phyloP scores from a whole-genome alignment of 1,140 invertebrate species.

The Drosophila yakuba region DNA sequence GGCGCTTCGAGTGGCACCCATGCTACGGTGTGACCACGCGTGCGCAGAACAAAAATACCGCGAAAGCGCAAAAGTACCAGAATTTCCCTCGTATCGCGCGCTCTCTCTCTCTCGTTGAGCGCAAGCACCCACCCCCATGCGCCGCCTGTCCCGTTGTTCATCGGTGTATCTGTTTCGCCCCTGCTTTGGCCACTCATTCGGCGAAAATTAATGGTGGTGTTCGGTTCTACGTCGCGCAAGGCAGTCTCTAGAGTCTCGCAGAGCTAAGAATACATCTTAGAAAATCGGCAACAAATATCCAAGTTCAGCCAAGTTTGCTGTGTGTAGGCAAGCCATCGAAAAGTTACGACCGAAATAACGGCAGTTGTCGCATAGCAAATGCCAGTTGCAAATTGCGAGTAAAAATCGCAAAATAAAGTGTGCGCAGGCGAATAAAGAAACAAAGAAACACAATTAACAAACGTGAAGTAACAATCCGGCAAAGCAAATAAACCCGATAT shows the following conservation, averaged over 20 bases:
- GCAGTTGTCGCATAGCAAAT: conserved; percentile 64
- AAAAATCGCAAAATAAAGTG: conserved; percentile 38
- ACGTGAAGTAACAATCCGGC: conserved; percentile 40
- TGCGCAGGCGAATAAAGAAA: conserved; percentile 38
- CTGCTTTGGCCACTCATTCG: background rate
- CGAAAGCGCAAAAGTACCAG: conserved; percentile 2
- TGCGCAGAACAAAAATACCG: conserved; percentile 2
- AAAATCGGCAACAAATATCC: conserved; percentile 37
- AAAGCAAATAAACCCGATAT: conserved; percentile 49
- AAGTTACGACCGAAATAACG: conserved; percentile 17
- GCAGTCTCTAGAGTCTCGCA: conserved; percentile 53
- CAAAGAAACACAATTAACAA: conserved; percentile 30
- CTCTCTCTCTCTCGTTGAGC: background rate
- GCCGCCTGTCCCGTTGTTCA: conserved; percentile 11
- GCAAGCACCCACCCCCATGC: conserved; percentile 3
- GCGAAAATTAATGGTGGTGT: conserved; percentile 73
- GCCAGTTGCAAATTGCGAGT: conserved; percentile 20
- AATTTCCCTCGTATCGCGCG: background rate
- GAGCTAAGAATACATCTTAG: conserved; percentile 54
- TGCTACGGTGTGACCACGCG: background rate
- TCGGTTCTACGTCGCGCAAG: conserved; percentile 67
- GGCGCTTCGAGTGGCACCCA: background rate
- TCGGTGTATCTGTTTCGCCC: conserved; percentile 2
- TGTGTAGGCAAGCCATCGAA: conserved; percentile 8
- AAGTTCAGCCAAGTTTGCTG: conserved; percentile 15